Evolutionary conservation across 2,797 vertebrate genomes (phyloP), one percentile per base, ranked within the genome.

Genomic region (Limnodromus scolopaceus): DNA sequence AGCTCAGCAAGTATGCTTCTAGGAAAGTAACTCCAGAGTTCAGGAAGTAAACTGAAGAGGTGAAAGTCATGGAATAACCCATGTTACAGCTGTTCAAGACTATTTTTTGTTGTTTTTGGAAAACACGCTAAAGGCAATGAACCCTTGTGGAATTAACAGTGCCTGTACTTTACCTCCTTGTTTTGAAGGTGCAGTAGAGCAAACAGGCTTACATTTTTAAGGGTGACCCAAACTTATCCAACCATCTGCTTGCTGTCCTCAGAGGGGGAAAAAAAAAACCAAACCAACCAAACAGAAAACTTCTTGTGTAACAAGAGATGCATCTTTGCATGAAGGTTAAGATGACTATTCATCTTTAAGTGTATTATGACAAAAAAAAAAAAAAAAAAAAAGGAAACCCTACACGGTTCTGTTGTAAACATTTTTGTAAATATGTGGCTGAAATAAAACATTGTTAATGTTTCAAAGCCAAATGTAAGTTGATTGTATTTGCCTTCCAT

Each of bases 371-470:
- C 87, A 94, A 84, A 90, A 84, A 88, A 90, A 87, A 86, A 94
- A n/a, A n/a, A n/a, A 94, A 43, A 43, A 16, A 43, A 43, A 17
- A 16, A 83, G 87, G 89, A 96, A 94, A 85, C 80, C 90, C 80
- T 84, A 72, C 70, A 89, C 43, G 45, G 76, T 97, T 97, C 95
- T 96, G 65, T 95, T 97, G 95, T 97, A 97, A 95, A 81, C 84
- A 87, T 97, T 98, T 98, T 97, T 98, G 97, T 98, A 98, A 98
- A 98, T 98, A 97, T 30, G 92, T 85, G 96, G 96, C 92, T 97
- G 95, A 98, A 98, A 97, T 97, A 97, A 97, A 97, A 97, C 96
- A 96, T 93, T 87, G 81, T 97, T 96, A 96, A 89, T 96, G 90
- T 98, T 98, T 97, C 97, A 90, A 97, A 98, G 94, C 94, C 96